phyloP scores from a whole-genome alignment of 1,140 invertebrate genomes.

The Saccostrea cuccullata region DNA sequence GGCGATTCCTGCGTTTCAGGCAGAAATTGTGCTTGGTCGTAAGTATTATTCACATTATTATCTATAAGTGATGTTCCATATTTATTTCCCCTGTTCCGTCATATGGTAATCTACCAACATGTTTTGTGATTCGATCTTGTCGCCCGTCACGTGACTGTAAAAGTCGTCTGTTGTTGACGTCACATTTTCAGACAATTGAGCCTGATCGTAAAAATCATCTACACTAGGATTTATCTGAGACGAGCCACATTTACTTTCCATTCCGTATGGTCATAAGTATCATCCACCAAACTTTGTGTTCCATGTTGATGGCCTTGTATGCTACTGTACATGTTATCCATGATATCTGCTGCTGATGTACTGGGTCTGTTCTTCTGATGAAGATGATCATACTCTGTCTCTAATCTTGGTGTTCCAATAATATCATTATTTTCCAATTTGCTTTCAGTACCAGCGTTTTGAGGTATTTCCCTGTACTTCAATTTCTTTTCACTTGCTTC shows the following conservation, averaged over 20 bases:
- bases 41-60: neutral
- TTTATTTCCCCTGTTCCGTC: no score
- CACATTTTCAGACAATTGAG: neutral
- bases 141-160: no score
- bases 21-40: neutral
- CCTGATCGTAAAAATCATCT: neutral
- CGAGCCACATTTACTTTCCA: neutral
- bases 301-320: neutral
- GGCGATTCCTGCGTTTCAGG: neutral
- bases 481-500: no score
- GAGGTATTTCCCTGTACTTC: no score
- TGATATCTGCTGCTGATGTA: neutral
- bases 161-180: no score
- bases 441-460: no score
- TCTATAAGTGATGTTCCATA: no score
- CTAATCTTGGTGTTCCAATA: no score
- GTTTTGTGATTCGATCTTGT: no score
- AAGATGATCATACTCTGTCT: no score
- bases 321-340: neutral
- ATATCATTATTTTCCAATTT: no score
- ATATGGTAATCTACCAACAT: no score
- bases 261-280: neutral
- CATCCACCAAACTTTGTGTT: neutral
- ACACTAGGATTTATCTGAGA: neutral
- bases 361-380: neutral